Conservation (phyloP, 1,140 invertebrate species). For the Diachasma alloeum region DNA sequence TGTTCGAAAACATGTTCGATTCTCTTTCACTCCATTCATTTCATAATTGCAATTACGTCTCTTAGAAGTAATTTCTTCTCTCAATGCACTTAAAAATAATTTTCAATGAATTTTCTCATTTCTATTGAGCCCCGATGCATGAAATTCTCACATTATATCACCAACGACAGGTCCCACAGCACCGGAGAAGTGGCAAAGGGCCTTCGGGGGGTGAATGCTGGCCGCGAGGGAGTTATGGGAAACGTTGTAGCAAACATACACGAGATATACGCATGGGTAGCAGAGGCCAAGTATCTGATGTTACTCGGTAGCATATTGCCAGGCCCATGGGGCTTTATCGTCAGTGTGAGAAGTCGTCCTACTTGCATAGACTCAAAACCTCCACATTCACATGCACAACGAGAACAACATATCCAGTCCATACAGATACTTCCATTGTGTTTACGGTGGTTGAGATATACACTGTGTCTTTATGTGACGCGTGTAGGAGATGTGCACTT, state of each 20-base stretch:
- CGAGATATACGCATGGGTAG: slow-evolving; percentile 26
- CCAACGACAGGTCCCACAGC: slow-evolving; percentile 44
- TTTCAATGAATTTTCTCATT: not conserved
- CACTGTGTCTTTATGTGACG: not conserved
- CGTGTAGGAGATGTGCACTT: slow-evolving; percentile 21
- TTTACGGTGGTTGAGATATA: slow-evolving; percentile 17
- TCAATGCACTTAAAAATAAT: not conserved
- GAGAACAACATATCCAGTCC: not conserved
- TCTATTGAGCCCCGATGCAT: not conserved
- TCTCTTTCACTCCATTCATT: no score
- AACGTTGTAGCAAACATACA: slow-evolving; percentile 43
- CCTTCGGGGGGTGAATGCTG: slow-evolving; percentile 28
- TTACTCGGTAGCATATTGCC: slow-evolving; percentile 58
- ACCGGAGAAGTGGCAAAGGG: not conserved
- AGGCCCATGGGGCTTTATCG: slow-evolving; percentile 50
- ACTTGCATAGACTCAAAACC: not conserved
- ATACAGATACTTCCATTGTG: slow-evolving; percentile 11
- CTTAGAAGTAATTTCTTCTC: not conserved
- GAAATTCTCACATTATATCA: slow-evolving; percentile 62
- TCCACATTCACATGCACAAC: not conserved
- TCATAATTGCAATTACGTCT: no score
- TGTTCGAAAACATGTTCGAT: no score
- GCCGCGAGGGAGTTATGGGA: slow-evolving; percentile 56
- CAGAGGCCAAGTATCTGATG: slow-evolving; percentile 52
- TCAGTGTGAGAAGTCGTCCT: slow-evolving; percentile 47